Base-by-base conservation (phyloP, 2,113 vertebrate species). In the Delphinapterus leucas region DNA sequence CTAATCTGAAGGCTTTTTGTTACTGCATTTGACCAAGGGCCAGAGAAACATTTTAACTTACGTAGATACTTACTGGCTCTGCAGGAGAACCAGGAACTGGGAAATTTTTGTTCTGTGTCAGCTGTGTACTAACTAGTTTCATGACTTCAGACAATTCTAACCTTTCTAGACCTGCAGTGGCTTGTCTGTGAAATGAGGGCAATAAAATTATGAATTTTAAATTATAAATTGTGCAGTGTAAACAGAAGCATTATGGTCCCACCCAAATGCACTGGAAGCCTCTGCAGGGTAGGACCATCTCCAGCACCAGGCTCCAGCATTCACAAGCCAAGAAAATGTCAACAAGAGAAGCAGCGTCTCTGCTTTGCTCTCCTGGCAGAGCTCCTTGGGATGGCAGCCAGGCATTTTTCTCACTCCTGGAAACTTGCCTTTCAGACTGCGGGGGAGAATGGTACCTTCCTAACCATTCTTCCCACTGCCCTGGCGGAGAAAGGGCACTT, bases 241-340 rank as follows among this genome's bases (percentile, higher is more conserved):
- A 97, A 97, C 92, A 95, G 90, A 90, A 96, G 70, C 63, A 73
- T 71, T 55, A 47, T 6, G 6, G 38, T 92, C 53, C 97, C 92
- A 94, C 96, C 95, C 83, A 81, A 55, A 90, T 3, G 55, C 90
- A 83, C 83, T 95, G 80, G 95, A 88, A 96, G 67, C 77, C 77
- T 93, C 82, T 41, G 23, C 73, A 74, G 92, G 73, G 86, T 73
- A 96, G 83, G 89, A 60, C 87, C 87, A 87, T 67, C 44, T 96
- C 83, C 20, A 92, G 68, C 1, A 0, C 95, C 81, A 95, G 88
- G 65, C 58, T 20, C 74, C 47, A 71, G 8, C 41, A 25, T 53
- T 95, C 80, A 12, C n/a, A n/a, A 95, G 97, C 92, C 97, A 97
- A 96, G 82, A 97, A 96, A 93, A 89, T 90, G 95, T 95, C 96